phyloP scores from a whole-genome alignment of 2,888 invertebrate genomes.

The Phymatocera aterrima region DNA sequence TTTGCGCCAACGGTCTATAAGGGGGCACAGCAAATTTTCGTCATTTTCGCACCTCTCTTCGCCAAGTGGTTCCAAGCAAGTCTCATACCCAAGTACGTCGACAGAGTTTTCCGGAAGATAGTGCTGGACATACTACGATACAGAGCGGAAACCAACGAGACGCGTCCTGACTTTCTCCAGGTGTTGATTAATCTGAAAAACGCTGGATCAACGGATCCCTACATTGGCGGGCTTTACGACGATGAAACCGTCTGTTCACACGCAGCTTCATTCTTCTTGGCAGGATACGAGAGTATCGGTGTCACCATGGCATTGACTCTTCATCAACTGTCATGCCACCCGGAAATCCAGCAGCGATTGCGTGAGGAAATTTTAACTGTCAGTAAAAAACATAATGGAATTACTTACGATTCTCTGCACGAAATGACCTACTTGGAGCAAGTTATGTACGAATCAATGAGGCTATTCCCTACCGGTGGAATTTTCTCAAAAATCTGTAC shows the following conservation, averaged over 20 bases:
- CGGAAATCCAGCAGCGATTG: conserved; percentile 74
- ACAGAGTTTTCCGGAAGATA: conserved; percentile 59
- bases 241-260: conserved; percentile 70
- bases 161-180: conserved; percentile 74
- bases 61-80: conserved; percentile 40
- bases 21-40: conserved; percentile 35
- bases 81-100: conserved; percentile 53
- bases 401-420: conserved; percentile 75
- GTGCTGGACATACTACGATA: conserved; percentile 56
- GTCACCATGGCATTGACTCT: conserved; percentile 73
- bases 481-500: conserved; percentile 57
- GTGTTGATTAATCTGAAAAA: conserved; percentile 64
- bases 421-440: conserved; percentile 77
- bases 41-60: conserved; percentile 53
- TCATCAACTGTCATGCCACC: conserved; percentile 74
- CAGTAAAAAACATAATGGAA: conserved; percentile 66
- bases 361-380: conserved; percentile 72
- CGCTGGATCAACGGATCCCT: conserved; percentile 28
- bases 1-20: conserved; percentile 56
- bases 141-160: conserved; percentile 54
- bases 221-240: conserved; percentile 61
- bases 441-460: conserved; percentile 70
- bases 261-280: conserved; percentile 76
- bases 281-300: conserved; percentile 77
- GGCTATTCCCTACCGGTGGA: conserved; percentile 49